phyloP scores from a whole-genome alignment of 2,797 vertebrate species.

The Falco columbarius region DNA sequence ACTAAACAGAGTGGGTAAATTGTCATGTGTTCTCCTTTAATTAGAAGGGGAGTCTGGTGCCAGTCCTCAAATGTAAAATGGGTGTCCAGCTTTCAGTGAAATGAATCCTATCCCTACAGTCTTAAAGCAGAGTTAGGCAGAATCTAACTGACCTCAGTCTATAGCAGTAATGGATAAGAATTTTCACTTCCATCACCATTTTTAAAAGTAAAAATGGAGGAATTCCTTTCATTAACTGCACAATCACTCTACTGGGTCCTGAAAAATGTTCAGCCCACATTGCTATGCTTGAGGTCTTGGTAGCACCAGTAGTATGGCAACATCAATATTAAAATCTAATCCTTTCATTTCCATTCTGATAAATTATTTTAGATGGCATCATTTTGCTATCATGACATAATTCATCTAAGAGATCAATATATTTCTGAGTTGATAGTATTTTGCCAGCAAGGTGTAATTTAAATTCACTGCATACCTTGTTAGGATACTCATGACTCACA shows the following conservation, averaged over 20 bases:
- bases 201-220: neutral
- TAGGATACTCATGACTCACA: neutral
- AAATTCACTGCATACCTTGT: neutral
- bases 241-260: neutral
- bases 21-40: neutral
- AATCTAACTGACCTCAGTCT: neutral
- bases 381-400: neutral
- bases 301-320: neutral
- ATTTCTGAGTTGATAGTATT: neutral
- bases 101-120: neutral
- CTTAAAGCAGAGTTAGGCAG: neutral
- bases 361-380: neutral
- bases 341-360: neutral
- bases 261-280: neutral
- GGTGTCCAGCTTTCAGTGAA: neutral
- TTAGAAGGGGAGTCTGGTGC: neutral
- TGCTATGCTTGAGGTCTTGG: neutral
- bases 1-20: neutral
- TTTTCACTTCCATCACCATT: neutral
- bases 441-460: conserved; percentile 1
- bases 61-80: neutral
- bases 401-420: neutral
- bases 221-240: neutral
- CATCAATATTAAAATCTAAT: neutral
- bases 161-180: neutral